Percentiles rank a stretch among this genome's conserved stretches.
These are phyloP conservation scores for Muntiacus reevesi DNA, from an alignment of 2,113 vertebrate genomes.

Conservation along the genomic window DNA sequence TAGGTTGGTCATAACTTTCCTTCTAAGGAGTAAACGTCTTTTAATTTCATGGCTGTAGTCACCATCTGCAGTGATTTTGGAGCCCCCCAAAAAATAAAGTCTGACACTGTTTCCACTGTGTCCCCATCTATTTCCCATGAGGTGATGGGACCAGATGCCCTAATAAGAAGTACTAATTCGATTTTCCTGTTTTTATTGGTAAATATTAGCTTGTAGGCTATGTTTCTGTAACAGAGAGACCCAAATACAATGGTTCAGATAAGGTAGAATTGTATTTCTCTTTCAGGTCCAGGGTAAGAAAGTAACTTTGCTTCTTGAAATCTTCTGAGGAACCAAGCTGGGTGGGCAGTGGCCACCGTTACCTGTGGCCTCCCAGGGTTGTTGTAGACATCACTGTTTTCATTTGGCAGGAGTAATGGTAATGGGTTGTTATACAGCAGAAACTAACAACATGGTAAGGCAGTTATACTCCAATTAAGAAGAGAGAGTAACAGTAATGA, in stretches of 20 bases:
- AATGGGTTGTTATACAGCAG: not conserved
- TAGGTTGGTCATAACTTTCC: no score
- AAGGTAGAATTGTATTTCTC: conserved; percentile 24
- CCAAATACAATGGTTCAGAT: not conserved
- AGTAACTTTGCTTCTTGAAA: not conserved
- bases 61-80: no score
- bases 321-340: not conserved
- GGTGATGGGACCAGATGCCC: no score
- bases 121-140: no score
- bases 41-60: no score
- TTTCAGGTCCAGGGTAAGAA: not conserved
- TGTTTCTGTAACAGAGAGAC: not conserved
- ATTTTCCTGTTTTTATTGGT: not conserved
- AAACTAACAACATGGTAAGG: not conserved
- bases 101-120: no score
- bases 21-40: no score
- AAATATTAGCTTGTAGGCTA: not conserved
- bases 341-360: not conserved
- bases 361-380: not conserved
- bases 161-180: not conserved
- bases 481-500: not conserved
- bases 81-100: no score
- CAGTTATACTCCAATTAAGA: not conserved
- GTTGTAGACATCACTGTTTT: not conserved
- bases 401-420: not conserved